phyloP scores from a whole-genome alignment of 2,888 invertebrate species.

The Scaptomyza flava region DNA sequence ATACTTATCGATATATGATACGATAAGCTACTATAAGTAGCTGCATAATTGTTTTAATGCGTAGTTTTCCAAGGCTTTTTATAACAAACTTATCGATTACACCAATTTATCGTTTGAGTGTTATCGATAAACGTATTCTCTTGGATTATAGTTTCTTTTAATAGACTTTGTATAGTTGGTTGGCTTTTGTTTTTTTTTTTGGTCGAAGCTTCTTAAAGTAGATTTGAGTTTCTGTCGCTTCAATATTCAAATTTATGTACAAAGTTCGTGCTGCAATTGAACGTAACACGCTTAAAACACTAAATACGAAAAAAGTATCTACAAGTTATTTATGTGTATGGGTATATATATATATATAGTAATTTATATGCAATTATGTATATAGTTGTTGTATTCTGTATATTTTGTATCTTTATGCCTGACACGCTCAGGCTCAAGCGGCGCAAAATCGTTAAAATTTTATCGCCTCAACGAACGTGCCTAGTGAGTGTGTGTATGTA shows the following conservation, averaged over 20 bases:
- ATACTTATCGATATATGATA: not conserved
- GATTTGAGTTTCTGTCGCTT: conserved; percentile 49
- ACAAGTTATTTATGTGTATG: conserved; percentile 42
- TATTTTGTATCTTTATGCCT: conserved; percentile 76
- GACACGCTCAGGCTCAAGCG: conserved; percentile 76
- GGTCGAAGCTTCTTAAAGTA: conserved; percentile 69
- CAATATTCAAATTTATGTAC: conserved; percentile 73
- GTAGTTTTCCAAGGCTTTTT: too few species aligned
- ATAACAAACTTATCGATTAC: not conserved
- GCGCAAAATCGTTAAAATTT: conserved; percentile 80
- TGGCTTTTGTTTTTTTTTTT: conserved; percentile 41
- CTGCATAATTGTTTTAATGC: too few species aligned
- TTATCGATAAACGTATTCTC: conserved; percentile 5
- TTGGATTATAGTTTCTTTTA: not conserved
- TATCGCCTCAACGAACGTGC: conserved; percentile 68
- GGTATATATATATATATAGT: conserved; percentile 23
- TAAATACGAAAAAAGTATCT: conserved; percentile 62
- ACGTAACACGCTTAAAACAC: conserved; percentile 42
- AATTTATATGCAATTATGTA: conserved; percentile 25
- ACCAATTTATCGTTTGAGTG: not conserved
- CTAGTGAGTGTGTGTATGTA: conserved; percentile 8
- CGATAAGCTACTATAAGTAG: too few species aligned
- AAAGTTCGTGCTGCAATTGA: conserved; percentile 79
- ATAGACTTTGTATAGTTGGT: conserved; percentile 1
- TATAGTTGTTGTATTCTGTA: conserved; percentile 50